phyloP scores from a whole-genome alignment of 1,140 invertebrate genomes.

The Heliconius congener region DNA sequence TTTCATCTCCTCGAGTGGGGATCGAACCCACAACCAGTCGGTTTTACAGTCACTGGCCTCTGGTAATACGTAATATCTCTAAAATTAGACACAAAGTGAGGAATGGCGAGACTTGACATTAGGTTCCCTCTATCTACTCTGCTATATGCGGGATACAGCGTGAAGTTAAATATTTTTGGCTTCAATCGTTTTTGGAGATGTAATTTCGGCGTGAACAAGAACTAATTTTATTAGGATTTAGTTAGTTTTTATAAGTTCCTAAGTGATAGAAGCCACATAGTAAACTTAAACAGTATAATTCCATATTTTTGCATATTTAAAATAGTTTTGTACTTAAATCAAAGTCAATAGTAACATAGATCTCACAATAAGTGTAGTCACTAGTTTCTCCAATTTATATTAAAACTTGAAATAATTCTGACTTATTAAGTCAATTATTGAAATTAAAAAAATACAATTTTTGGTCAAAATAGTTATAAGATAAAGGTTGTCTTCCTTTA shows the following conservation, averaged over 20 bases:
- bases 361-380: constrained; percentile 59
- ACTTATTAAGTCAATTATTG: background rate
- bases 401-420: constrained; percentile 24
- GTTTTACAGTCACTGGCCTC: too few species aligned
- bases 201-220: background rate
- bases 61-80: too few species aligned
- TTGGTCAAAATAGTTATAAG: background rate
- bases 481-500: constrained; percentile 12
- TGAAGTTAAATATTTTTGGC: background rate
- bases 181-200: background rate
- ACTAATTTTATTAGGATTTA: constrained; percentile 7
- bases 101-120: too few species aligned
- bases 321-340: constrained; percentile 37
- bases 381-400: constrained; percentile 22
- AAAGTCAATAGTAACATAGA: constrained; percentile 55
- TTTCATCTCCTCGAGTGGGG: too few species aligned
- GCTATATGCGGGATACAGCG: too few species aligned
- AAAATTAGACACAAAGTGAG: too few species aligned
- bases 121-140: too few species aligned
- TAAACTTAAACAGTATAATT: constrained; percentile 27
- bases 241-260: constrained; percentile 42
- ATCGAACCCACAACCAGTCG: too few species aligned
- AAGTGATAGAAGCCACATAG: constrained; percentile 37
- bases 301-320: constrained; percentile 30
- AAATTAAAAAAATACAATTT: background rate